These are phyloP conservation scores for Epistrophella euchroma DNA, from an alignment of 2,888 invertebrate genomes.

Conservation along the genomic window DNA sequence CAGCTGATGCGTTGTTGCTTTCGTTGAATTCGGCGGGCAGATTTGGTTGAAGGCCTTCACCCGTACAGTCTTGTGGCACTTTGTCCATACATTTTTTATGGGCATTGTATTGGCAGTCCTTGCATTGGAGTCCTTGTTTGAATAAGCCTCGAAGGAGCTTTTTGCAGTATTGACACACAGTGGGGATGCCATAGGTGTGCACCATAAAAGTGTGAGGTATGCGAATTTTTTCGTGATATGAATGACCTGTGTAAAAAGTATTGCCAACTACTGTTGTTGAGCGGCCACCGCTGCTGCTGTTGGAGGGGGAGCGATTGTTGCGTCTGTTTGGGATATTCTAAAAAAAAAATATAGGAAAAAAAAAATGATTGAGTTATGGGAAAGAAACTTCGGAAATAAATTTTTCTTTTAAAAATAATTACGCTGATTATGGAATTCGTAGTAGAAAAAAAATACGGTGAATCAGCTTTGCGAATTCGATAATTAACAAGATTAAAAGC, in stretches of 20 bases:
- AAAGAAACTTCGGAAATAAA: not conserved
- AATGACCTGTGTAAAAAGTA: conserved; percentile 50
- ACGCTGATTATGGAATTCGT: too few relatives aligned
- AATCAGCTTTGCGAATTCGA: too few relatives aligned
- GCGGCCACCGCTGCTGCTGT: conserved; percentile 85
- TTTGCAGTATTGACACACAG: conserved; percentile 97
- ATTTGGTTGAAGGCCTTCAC: conserved; percentile 86
- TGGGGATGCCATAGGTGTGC: conserved; percentile 98
- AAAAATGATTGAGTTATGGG: not conserved
- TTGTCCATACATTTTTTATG: conserved; percentile 97
- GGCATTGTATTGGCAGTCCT: conserved; percentile 98
- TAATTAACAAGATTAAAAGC: too few relatives aligned
- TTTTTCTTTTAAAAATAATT: too few relatives aligned
- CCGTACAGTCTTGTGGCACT: conserved; percentile 95
- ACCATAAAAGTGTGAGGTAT: conserved; percentile 98
- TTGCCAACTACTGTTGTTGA: conserved; percentile 77
- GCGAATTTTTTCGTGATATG: conserved; percentile 84
- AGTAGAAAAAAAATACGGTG: too few relatives aligned
- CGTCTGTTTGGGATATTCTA: conserved; percentile 84
- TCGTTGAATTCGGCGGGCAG: conserved; percentile 81
- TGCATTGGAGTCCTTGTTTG: conserved; percentile 98
- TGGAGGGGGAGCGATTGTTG: conserved; percentile 89
- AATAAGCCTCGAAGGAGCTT: conserved; percentile 97
- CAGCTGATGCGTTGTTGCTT: conserved; percentile 76
- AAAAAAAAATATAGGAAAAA: not conserved